These are phyloP conservation scores for Meandrusa payeni DNA, from an alignment of 2,888 invertebrate species.

Conservation along the genomic window DNA sequence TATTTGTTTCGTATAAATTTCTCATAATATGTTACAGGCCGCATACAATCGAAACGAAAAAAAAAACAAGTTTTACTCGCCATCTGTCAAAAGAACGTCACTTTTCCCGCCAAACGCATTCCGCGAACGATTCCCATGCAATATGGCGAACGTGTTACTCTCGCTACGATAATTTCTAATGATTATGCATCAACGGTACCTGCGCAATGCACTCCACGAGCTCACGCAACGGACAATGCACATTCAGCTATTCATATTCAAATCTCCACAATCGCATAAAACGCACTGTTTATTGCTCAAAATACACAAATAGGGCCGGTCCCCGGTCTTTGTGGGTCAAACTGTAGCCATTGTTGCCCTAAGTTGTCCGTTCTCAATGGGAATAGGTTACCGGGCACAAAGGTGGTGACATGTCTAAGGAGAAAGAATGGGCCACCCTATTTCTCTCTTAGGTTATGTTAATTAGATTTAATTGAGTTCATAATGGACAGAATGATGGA, in stretches of 20 bases:
- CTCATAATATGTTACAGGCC: slow-evolving; percentile 7
- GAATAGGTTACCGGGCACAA: slow-evolving; percentile 73
- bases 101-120: slow-evolving; percentile 62
- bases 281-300: slow-evolving; percentile 79
- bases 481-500: slow-evolving; percentile 73
- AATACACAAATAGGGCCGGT: slow-evolving; percentile 74
- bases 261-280: slow-evolving; percentile 77
- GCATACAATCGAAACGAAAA: slow-evolving; percentile 21
- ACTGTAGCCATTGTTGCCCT: slow-evolving; percentile 66
- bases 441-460: slow-evolving; percentile 62
- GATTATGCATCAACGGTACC: slow-evolving; percentile 73
- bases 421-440: slow-evolving; percentile 55
- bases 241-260: slow-evolving; percentile 72
- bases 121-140: slow-evolving; percentile 62
- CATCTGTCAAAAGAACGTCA: slow-evolving; percentile 55
- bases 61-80: slow-evolving; percentile 32
- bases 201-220: slow-evolving; percentile 74
- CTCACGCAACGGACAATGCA: slow-evolving; percentile 78
- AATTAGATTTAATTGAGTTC: slow-evolving; percentile 80
- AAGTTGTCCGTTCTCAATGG: slow-evolving; percentile 68
- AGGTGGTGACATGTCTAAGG: slow-evolving; percentile 74
- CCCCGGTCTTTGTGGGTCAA: slow-evolving; percentile 73
- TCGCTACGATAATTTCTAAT: slow-evolving; percentile 68
- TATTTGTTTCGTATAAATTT: too few relatives aligned
- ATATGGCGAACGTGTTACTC: slow-evolving; percentile 43